A percentile compares a stretch with the other conserved stretches of the same genome.
These are phyloP conservation scores for Hypotaenidia philippensis DNA, from an alignment of 2,797 vertebrate genomes.

Conservation along the genomic window DNA sequence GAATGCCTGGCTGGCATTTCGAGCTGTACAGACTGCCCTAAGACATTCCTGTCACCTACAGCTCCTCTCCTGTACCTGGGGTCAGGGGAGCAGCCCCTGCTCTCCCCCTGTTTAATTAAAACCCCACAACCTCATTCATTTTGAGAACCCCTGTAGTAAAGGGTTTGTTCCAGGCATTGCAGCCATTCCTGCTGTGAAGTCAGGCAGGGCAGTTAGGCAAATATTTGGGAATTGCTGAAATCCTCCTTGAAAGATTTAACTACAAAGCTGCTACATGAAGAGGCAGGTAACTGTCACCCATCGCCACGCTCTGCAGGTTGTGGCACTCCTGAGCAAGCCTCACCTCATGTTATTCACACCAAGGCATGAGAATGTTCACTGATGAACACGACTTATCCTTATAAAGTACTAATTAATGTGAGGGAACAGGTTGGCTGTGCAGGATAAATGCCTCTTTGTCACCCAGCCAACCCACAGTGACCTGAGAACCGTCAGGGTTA, in stretches of 20 bases:
- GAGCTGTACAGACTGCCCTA: rapidly evolving
- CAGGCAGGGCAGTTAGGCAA: rapidly evolving
- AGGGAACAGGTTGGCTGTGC: not conserved
- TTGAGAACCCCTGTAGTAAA: not conserved
- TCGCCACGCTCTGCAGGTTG: too few species aligned
- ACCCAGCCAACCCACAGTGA: rapidly evolving
- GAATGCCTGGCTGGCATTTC: not conserved
- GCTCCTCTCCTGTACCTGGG: rapidly evolving
- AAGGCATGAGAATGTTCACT: rapidly evolving
- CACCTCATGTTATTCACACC: rapidly evolving
- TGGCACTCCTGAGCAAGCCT: not conserved
- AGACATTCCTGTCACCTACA: rapidly evolving
- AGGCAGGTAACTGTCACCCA: rapidly evolving
- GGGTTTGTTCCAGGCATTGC: not conserved
- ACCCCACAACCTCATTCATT: not conserved
- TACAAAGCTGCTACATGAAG: not conserved
- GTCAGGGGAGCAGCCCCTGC: not conserved
- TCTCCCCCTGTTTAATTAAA: not conserved
- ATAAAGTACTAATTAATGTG: rapidly evolving
- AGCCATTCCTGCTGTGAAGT: not conserved
- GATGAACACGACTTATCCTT: not conserved
- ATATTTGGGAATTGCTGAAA: not conserved
- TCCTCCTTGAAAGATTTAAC: not conserved
- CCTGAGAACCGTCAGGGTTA: rapidly evolving
- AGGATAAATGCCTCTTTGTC: not conserved